These are phyloP conservation scores for Pachyuromys duprasi DNA, from an alignment of 2,797 vertebrate genomes.

Conservation along the genomic window DNA sequence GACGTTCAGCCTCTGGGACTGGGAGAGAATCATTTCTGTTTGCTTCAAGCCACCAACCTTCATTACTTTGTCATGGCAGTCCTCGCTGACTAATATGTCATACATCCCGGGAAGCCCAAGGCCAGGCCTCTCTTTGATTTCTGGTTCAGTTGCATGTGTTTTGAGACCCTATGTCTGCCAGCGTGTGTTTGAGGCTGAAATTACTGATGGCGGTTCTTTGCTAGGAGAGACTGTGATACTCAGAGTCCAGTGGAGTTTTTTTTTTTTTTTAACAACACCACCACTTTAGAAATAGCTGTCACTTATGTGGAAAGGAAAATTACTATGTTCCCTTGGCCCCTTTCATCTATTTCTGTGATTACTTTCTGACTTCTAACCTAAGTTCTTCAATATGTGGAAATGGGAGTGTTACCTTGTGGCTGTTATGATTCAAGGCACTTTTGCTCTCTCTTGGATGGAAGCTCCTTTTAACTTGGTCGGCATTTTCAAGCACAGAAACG, in stretches of 20 bases:
- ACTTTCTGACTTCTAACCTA: background rate
- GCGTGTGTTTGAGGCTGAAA: background rate
- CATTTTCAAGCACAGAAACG: background rate
- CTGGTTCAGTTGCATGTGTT: background rate
- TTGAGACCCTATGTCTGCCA: background rate
- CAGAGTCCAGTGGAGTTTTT: background rate
- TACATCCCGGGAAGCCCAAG: background rate
- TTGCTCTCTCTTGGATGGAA: background rate
- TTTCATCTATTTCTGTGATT: background rate
- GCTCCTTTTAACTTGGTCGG: background rate
- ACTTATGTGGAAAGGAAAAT: background rate
- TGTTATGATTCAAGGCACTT: background rate
- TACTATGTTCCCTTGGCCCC: background rate
- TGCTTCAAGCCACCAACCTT: background rate
- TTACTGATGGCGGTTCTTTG: background rate
- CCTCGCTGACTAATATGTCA: background rate
- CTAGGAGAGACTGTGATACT: background rate
- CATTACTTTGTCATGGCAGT: background rate
- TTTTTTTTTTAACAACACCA: background rate
- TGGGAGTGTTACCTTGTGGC: background rate
- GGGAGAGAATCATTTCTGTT: background rate
- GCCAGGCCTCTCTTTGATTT: background rate
- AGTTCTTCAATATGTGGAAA: background rate
- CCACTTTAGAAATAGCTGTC: background rate
- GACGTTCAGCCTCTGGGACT: background rate